Conservation (phyloP, 1,140 invertebrate genomes). For the Ptiloglossa arizonensis region DNA sequence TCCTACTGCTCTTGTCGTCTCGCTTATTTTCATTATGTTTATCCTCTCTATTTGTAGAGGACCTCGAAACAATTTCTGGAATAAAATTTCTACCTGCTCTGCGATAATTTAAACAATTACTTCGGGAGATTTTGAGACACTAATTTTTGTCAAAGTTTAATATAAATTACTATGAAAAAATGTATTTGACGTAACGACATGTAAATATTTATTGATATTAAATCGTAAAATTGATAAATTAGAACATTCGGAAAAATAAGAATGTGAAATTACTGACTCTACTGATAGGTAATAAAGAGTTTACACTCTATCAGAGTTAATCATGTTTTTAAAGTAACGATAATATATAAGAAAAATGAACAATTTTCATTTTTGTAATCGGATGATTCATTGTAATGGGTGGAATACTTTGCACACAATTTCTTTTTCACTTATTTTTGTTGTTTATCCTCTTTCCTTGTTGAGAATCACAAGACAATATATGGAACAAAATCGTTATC, state of each 20-base stretch:
- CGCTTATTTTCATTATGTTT: no score
- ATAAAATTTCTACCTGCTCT: no score
- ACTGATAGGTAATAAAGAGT: conserved; percentile 26
- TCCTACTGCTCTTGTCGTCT: no score
- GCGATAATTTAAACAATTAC: conserved; percentile 11
- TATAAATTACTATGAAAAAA: conserved; percentile 40
- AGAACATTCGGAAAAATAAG: conserved; percentile 2
- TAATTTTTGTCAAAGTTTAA: conserved; percentile 45
- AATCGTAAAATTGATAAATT: background rate
- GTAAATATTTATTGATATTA: conserved; percentile 31
- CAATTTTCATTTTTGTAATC: no score
- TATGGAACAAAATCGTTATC: no score
- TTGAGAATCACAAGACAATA: no score
- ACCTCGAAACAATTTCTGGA: no score
- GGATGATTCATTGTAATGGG: no score
- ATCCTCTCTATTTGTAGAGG: no score
- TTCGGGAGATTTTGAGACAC: conserved; percentile 8
- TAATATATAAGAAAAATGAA: conserved; percentile 53
- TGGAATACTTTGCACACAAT: no score
- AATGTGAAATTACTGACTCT: conserved; percentile 10
- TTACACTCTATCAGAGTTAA: conserved; percentile 75
- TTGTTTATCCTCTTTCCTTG: no score
- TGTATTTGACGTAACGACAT: conserved; percentile 16
- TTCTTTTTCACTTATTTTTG: no score
- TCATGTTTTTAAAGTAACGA: conserved; percentile 67